Conservation (phyloP, 53 echinoderm and acorn worm species). For the Arbacia lixula region DNA sequence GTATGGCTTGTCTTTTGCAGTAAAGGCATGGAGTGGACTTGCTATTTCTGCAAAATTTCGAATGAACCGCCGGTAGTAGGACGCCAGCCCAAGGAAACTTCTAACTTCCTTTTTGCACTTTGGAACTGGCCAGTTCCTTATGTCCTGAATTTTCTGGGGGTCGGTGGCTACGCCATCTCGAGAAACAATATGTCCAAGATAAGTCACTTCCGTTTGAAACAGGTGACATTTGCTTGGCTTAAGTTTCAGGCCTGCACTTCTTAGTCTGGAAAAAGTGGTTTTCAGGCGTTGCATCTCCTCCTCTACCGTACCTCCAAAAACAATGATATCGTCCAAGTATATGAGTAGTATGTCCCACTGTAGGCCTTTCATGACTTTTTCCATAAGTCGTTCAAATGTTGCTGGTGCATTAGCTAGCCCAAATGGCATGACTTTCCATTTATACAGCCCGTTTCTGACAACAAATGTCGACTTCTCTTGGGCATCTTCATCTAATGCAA, state of each 20-base stretch:
- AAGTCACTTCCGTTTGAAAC: slow-evolving; percentile 20
- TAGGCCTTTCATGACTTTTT: not conserved
- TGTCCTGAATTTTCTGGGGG: slow-evolving; percentile 20
- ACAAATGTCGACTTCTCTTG: slow-evolving; percentile 10
- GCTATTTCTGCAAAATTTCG: slow-evolving; percentile 40
- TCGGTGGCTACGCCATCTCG: slow-evolving; percentile 56
- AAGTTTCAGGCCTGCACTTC: slow-evolving; percentile 47
- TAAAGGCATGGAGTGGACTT: slow-evolving; percentile 49
- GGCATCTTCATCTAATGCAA: slow-evolving; percentile 45
- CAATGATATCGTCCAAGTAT: slow-evolving; percentile 26
- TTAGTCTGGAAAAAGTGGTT: not conserved
- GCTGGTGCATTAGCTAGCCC: no score
- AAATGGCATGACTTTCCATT: no score
- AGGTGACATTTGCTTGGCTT: slow-evolving; percentile 51
- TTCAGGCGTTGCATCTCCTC: slow-evolving; percentile 44
- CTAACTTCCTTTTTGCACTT: slow-evolving; percentile 33
- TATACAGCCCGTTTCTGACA: not conserved
- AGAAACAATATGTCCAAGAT: slow-evolving; percentile 51
- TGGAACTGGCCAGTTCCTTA: slow-evolving; percentile 46
- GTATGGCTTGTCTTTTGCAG: slow-evolving; percentile 33
- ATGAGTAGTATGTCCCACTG: slow-evolving; percentile 1
- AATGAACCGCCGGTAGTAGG: slow-evolving; percentile 63
- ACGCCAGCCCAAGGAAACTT: slow-evolving; percentile 57
- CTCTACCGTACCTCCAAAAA: slow-evolving; percentile 24
- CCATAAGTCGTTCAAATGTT: slow-evolving; percentile 32